Conservation (phyloP, 2,888 invertebrate genomes). For the Ryuthela nishihirai region DNA sequence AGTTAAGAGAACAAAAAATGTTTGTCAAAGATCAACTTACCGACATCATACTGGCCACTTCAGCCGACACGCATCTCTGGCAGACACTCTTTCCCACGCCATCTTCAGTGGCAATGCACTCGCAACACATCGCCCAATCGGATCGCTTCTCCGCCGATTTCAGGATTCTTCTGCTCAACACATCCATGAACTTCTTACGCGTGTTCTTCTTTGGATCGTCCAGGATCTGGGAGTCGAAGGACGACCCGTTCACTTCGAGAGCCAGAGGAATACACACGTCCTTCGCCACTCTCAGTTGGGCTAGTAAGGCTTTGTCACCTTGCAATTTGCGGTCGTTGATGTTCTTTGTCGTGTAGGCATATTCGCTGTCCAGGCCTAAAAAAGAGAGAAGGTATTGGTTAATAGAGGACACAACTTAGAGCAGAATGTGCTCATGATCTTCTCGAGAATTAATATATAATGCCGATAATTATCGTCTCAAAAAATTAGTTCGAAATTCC, state of each 20-base stretch:
- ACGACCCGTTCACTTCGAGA: slow-evolving; percentile 71
- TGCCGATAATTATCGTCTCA: too few relatives aligned
- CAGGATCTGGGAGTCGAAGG: slow-evolving; percentile 48
- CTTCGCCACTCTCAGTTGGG: slow-evolving; percentile 71
- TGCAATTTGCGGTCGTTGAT: slow-evolving; percentile 57
- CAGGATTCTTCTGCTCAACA: slow-evolving; percentile 61
- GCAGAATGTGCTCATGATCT: too few relatives aligned
- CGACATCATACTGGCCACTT: slow-evolving; percentile 45
- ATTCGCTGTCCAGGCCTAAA: slow-evolving; percentile 67
- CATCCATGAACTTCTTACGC: slow-evolving; percentile 62
- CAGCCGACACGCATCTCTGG: slow-evolving; percentile 47
- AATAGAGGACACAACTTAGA: too few relatives aligned
- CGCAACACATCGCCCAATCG: slow-evolving; percentile 54
- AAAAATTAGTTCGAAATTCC: too few relatives aligned
- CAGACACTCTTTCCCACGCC: slow-evolving; percentile 52
- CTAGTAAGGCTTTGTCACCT: slow-evolving; percentile 68
- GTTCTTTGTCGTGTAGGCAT: slow-evolving; percentile 77
- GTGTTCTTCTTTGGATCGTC: slow-evolving; percentile 54
- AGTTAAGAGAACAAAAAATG: too few relatives aligned
- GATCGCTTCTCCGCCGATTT: slow-evolving; percentile 48
- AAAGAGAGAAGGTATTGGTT: too few relatives aligned
- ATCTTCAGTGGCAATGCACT: slow-evolving; percentile 51
- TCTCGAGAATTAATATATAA: too few relatives aligned
- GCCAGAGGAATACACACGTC: slow-evolving; percentile 74
- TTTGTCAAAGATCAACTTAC: too few relatives aligned